phyloP scores from a whole-genome alignment of 2,113 vertebrate genomes.

The Psephotus haematonotus region DNA sequence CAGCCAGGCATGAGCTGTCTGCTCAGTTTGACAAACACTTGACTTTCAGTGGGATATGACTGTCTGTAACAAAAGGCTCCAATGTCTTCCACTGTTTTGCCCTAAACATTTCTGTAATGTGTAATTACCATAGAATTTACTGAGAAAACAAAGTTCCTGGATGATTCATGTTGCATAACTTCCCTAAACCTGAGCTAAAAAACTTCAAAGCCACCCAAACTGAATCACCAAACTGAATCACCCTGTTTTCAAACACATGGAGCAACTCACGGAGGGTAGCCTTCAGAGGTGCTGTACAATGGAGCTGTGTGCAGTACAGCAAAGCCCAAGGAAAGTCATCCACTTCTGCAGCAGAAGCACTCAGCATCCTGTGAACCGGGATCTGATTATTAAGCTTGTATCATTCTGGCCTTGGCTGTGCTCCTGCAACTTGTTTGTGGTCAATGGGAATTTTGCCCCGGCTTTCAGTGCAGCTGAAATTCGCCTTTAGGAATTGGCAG shows the following conservation, averaged over 20 bases:
- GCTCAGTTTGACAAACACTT: not conserved
- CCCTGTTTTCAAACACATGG: not conserved
- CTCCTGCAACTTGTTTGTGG: rapidly evolving
- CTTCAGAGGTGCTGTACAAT: rapidly evolving
- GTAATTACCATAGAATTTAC: not conserved
- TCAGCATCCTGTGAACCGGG: not conserved
- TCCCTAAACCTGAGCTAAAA: constrained; percentile 29
- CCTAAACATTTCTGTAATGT: not conserved
- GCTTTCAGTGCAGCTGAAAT: not conserved
- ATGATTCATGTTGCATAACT: constrained; percentile 18
- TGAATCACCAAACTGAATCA: constrained; percentile 10
- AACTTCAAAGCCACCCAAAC: constrained; percentile 9
- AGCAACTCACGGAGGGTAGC: not conserved
- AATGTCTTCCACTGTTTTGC: not conserved
- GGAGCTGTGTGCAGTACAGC: not conserved
- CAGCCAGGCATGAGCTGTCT: not conserved
- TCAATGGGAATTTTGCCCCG: not conserved
- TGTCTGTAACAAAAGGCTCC: not conserved
- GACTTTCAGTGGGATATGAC: not conserved
- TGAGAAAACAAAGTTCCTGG: constrained; percentile 9
- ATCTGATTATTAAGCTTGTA: not conserved
- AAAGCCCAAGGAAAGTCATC: not conserved
- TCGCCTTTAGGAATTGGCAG: not conserved
- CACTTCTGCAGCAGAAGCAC: not conserved
- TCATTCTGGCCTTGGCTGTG: not conserved